phyloP scores from a whole-genome alignment of 2,797 vertebrate species.

The Fistularia tabacaria region DNA sequence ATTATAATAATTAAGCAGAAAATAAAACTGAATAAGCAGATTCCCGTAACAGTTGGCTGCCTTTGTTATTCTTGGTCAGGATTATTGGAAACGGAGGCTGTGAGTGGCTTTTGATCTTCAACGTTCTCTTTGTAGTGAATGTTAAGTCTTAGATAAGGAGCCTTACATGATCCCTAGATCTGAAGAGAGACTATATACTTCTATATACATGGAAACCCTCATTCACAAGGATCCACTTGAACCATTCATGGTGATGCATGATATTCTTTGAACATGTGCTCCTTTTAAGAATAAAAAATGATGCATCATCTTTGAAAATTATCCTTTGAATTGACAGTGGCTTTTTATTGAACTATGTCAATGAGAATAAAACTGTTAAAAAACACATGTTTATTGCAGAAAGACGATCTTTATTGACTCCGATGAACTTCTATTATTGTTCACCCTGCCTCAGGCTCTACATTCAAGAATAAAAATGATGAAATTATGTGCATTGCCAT shows the following conservation, averaged over 20 bases:
- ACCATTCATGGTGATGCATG: constrained; percentile 9
- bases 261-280: constrained; percentile 19
- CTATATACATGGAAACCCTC: constrained; percentile 21
- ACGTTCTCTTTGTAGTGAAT: constrained; percentile 42
- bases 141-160: constrained; percentile 49
- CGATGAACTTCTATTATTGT: background rate
- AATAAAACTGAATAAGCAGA: background rate
- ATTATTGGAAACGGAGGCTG: constrained; percentile 32
- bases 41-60: background rate
- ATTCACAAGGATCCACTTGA: constrained; percentile 40
- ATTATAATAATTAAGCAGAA: background rate
- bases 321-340: background rate
- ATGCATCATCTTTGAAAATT: constrained; percentile 22
- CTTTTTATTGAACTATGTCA: constrained; percentile 3
- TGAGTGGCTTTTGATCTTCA: constrained; percentile 47
- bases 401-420: constrained; percentile 1
- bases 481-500: too few species aligned
- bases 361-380: background rate
- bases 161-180: constrained; percentile 42
- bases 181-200: constrained; percentile 28
- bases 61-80: constrained; percentile 41
- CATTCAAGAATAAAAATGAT: too few species aligned
- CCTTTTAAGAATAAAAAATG: constrained; percentile 30
- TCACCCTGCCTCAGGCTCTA: too few species aligned
- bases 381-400: background rate